Evolutionary conservation across 2,113 vertebrate species (phyloP), one percentile per base, ranked within the genome.

Genomic region (Chrysemys picta): DNA sequence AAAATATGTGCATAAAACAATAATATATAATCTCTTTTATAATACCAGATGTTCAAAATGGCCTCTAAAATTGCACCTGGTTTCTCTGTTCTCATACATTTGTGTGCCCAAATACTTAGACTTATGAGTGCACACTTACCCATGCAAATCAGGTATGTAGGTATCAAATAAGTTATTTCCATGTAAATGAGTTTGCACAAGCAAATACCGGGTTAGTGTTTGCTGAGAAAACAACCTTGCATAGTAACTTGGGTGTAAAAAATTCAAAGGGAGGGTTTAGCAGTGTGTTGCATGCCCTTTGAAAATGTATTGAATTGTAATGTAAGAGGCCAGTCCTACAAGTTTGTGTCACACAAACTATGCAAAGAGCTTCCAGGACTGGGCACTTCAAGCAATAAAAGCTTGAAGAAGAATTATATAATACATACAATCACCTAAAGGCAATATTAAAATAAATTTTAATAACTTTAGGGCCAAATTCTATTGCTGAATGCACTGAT

Each of bases 291-390:
- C 80, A 11, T 85, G 78, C 35, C 0, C 52, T 0, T 50, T 78
- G 62, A 29, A 5, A 86, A n/a, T 90, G 27, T 75, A 0, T 90
- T 14, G 2, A 62, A 24, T 92, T 1, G 0, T 81, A 3, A 49
- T 53, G 3, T 47, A 62, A 83, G 27, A 47, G 24, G 1, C 2
- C 2, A 49, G 8, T 83, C 16, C 12, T 87, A 5, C 76, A 81
- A 56, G 12, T 3, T 8, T 9, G 19, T 6, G 49, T 85, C 49
- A 45, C 81, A 50, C 69, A 79, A 81, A 13, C 5, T 3, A 1
- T 42, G 10, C 11, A 85, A 78, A 90, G 57, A 81, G 3, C 1
- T 59, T 5, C 47, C 82, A 42, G 16, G 52, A 50, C 6, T 87
- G 76, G 4, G 0, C 31, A 50, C 2, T 45, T 45, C 45, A 45